Evolutionary conservation across 1,140 invertebrate genomes (phyloP).

Genomic region (Aphelenchoides fujianensis): DNA sequence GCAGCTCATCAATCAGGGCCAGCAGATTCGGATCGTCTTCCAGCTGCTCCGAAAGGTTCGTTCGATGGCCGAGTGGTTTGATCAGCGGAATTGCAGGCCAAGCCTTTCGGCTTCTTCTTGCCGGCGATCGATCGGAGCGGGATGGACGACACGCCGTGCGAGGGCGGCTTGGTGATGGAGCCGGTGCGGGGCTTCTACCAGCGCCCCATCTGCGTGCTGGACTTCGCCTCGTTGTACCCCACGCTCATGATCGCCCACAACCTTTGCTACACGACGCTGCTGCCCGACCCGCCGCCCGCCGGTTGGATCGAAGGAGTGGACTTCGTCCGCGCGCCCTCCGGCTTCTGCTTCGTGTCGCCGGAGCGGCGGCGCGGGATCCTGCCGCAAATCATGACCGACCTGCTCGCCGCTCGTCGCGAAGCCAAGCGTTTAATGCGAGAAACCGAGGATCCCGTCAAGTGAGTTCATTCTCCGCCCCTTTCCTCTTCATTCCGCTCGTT

Average conservation of each 20-base stretch:
- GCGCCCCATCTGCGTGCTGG: slow-evolving; percentile 92
- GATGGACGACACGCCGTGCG: slow-evolving; percentile 69
- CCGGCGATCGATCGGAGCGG: slow-evolving; percentile 66
- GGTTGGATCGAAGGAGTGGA: background rate
- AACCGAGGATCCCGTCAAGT: slow-evolving; percentile 57
- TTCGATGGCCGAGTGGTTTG: background rate
- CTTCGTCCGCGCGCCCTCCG: background rate
- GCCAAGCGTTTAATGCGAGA: slow-evolving; percentile 57
- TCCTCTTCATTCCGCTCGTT: slow-evolving; percentile 17
- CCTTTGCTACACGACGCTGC: slow-evolving; percentile 96
- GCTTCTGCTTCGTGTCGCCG: slow-evolving; percentile 43
- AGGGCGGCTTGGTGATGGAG: slow-evolving; percentile 97
- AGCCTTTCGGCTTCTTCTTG: slow-evolving; percentile 79
- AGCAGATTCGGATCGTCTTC: slow-evolving; percentile 98
- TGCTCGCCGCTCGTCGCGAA: slow-evolving; percentile 84
- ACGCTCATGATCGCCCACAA: slow-evolving; percentile 99
- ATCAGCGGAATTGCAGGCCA: slow-evolving; percentile 69
- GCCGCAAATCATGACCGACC: slow-evolving; percentile 90
- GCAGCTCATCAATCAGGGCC: slow-evolving; percentile 86
- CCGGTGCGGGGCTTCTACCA: slow-evolving; percentile 86
- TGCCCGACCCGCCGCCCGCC: slow-evolving; percentile 68
- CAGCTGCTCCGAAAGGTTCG: slow-evolving; percentile 81
- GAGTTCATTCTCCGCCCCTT: background rate
- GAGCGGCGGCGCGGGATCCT: slow-evolving; percentile 79
- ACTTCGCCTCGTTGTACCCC: slow-evolving; percentile 98